Conservation (phyloP, 1,140 invertebrate genomes). For the Cataglyphis hispanica region DNA sequence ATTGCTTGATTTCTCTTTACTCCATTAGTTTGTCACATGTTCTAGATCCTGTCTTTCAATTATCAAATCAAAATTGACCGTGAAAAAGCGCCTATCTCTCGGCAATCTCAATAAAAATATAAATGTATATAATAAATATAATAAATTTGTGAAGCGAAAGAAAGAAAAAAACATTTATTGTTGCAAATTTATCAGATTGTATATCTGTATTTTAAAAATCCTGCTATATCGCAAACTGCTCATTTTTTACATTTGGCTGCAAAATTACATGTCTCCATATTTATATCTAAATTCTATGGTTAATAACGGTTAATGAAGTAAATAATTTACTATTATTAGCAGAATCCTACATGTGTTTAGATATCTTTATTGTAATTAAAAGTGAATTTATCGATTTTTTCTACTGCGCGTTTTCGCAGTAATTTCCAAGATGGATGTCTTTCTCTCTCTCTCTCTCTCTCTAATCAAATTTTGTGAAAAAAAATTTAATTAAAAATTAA, state of each 20-base stretch:
- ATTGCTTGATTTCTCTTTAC: conserved; percentile 19
- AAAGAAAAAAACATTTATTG: not conserved
- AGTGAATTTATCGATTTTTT: no score
- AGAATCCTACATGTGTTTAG: not conserved
- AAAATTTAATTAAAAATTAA: no score
- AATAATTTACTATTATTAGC: not conserved
- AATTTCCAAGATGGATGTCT: not conserved
- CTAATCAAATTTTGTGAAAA: no score
- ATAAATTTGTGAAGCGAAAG: no score
- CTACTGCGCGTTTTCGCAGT: no score
- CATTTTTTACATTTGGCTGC: not conserved
- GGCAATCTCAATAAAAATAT: not conserved
- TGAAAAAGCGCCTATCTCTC: not conserved
- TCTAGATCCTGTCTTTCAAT: not conserved
- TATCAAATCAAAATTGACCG: conserved; percentile 17
- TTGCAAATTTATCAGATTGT: conserved; percentile 35
- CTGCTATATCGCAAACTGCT: not conserved
- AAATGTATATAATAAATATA: no score
- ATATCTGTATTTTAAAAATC: not conserved
- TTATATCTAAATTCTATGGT: not conserved
- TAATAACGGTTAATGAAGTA: not conserved
- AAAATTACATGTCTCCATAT: not conserved
- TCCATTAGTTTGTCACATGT: not conserved
- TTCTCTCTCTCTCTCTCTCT: no score
- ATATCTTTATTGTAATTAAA: not conserved